These are phyloP conservation scores for Glomeris marginata DNA, from an alignment of 2,888 invertebrate species.

Conservation along the genomic window DNA sequence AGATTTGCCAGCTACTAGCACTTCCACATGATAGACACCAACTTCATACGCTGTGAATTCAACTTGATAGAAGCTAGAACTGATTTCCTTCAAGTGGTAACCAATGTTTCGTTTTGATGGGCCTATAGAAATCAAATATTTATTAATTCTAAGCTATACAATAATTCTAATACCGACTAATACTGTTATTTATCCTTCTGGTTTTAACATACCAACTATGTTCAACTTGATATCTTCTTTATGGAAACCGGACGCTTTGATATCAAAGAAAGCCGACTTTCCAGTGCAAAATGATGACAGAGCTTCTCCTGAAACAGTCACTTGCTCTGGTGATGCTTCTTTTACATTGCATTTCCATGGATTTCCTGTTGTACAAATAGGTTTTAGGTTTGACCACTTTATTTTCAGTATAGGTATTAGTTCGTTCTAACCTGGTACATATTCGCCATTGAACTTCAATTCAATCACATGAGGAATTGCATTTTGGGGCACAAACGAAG, in stretches of 20 bases:
- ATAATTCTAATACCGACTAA: background rate
- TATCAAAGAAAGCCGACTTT: conserved; percentile 75
- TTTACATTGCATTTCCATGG: conserved; percentile 24
- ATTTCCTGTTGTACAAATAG: conserved; percentile 21
- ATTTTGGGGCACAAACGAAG: conserved; percentile 84
- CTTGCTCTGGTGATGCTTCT: conserved; percentile 23
- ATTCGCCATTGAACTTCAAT: conserved; percentile 67
- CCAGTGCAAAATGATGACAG: conserved; percentile 80
- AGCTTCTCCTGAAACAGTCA: conserved; percentile 44
- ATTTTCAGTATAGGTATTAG: no score
- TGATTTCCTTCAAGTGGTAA: conserved; percentile 65
- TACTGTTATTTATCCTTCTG: background rate
- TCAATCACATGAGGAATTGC: conserved; percentile 72
- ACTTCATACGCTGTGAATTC: conserved; percentile 88
- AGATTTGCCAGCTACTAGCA: conserved; percentile 74
- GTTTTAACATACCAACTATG: conserved; percentile 36
- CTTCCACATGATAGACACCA: conserved; percentile 86
- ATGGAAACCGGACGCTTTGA: conserved; percentile 49
- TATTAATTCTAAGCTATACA: conserved; percentile 3
- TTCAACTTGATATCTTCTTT: conserved; percentile 41
- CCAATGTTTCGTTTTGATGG: conserved; percentile 71
- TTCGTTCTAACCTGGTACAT: conserved; percentile 24
- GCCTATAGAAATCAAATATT: conserved; percentile 37
- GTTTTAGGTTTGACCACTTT: no score
- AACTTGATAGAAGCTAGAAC: conserved; percentile 62